Percentiles rank a stretch among this genome's conserved stretches.
Evolutionary conservation across 2,888 invertebrate species (phyloP).

Genomic region (Pharmacophagus antenor): DNA sequence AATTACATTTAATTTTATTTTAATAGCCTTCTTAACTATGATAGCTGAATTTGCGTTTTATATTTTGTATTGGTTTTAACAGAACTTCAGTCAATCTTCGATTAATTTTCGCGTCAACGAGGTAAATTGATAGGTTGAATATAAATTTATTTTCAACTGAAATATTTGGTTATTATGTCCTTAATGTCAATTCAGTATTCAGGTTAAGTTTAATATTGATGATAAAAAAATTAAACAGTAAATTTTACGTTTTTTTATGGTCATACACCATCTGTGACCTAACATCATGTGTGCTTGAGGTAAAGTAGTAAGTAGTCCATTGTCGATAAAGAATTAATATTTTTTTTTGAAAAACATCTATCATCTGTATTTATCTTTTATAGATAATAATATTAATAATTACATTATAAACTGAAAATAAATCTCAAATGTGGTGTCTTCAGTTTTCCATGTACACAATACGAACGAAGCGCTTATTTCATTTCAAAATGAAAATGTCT

Average conservation of each 20-base stretch:
- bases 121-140: slow-evolving; percentile 12
- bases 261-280: too few species aligned
- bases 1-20: slow-evolving; percentile 33
- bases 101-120: slow-evolving; percentile 19
- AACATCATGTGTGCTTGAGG: too few species aligned
- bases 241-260: too few species aligned
- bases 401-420: too few species aligned
- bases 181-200: not conserved
- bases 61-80: slow-evolving; percentile 10
- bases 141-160: not conserved
- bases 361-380: too few species aligned
- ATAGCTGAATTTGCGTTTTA: not conserved
- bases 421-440: not conserved
- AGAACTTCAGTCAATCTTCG: slow-evolving; percentile 8
- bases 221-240: too few species aligned
- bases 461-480: not conserved
- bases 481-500: slow-evolving; percentile 18
- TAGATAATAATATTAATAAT: too few species aligned
- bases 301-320: too few species aligned
- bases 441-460: not conserved
- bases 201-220: too few species aligned
- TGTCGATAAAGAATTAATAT: too few species aligned
- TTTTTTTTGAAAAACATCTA: too few species aligned
- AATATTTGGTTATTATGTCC: not conserved
- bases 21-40: slow-evolving; percentile 13